A percentile compares a stretch with the other conserved stretches of the same genome.
phyloP scores from a whole-genome alignment of 1,140 invertebrate genomes.

The Pseudomyrmex concolor region DNA sequence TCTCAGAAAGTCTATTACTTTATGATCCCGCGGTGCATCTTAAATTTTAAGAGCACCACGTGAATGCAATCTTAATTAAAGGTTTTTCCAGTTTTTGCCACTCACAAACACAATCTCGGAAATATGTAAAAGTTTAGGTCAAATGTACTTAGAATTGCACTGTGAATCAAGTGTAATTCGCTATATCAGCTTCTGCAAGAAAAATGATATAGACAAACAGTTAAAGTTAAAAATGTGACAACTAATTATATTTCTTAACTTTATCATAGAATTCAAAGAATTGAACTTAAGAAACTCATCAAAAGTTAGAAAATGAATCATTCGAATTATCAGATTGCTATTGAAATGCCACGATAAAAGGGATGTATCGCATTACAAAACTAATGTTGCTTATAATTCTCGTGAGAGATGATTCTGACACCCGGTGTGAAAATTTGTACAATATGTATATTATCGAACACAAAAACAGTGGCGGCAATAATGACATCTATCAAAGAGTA shows the following conservation, averaged over 20 bases:
- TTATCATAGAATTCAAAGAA: slow-evolving; percentile 16
- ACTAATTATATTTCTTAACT: too few relatives aligned
- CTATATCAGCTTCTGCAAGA: not conserved
- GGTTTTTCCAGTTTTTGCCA: not conserved
- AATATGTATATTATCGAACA: too few relatives aligned
- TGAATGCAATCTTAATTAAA: slow-evolving; percentile 51
- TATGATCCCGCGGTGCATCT: slow-evolving; percentile 37
- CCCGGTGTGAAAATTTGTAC: too few relatives aligned
- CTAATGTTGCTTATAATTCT: slow-evolving; percentile 29
- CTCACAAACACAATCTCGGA: not conserved
- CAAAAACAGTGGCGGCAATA: too few relatives aligned
- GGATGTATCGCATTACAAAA: slow-evolving; percentile 58
- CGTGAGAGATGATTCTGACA: slow-evolving; percentile 20
- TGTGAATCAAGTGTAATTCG: not conserved
- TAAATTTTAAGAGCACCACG: slow-evolving; percentile 36
- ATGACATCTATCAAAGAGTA: too few relatives aligned
- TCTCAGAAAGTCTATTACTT: slow-evolving; percentile 51
- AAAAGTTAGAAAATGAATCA: slow-evolving; percentile 52
- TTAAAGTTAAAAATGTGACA: too few relatives aligned
- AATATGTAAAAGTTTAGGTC: not conserved
- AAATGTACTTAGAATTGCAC: not conserved
- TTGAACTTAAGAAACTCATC: slow-evolving; percentile 47
- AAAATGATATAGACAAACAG: too few relatives aligned
- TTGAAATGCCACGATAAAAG: slow-evolving; percentile 57
- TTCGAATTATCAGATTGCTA: slow-evolving; percentile 49